Conservation (phyloP, 2,113 vertebrate genomes). For the Hippocampus mohnikei region DNA sequence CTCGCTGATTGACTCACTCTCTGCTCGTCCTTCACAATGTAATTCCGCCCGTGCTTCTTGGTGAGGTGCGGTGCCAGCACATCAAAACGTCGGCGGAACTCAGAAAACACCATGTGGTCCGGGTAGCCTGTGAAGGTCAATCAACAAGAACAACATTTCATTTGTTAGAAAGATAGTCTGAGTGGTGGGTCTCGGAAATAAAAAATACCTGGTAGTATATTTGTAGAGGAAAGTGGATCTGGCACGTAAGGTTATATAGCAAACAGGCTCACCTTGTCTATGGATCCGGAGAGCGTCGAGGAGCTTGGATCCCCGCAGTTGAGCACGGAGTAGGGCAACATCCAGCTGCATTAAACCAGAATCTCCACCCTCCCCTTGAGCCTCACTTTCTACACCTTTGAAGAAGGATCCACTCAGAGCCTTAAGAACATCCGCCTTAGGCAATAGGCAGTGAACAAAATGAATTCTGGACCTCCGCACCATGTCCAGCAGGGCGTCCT, state of each 20-base stretch:
- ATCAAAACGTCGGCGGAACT: slow-evolving; percentile 93
- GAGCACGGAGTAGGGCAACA: slow-evolving; percentile 84
- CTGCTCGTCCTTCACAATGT: slow-evolving; percentile 93
- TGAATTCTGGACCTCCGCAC: slow-evolving; percentile 89
- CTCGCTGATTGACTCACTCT: slow-evolving; percentile 74
- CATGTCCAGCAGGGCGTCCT: slow-evolving; percentile 95
- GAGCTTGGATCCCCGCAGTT: slow-evolving; percentile 88
- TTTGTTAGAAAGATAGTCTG: background rate
- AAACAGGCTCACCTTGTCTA: slow-evolving; percentile 82
- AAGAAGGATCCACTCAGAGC: slow-evolving; percentile 72
- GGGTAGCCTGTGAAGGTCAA: slow-evolving; percentile 81
- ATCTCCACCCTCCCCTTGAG: slow-evolving; percentile 80
- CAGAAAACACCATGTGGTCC: slow-evolving; percentile 94
- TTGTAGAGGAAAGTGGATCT: background rate
- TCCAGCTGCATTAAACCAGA: slow-evolving; percentile 87
- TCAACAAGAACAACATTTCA: slow-evolving; percentile 7
- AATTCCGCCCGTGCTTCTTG: slow-evolving; percentile 95
- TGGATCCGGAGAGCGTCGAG: slow-evolving; percentile 90
- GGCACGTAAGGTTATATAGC: background rate
- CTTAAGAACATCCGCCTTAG: slow-evolving; percentile 76
- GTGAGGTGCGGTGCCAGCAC: slow-evolving; percentile 92
- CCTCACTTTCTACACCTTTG: slow-evolving; percentile 78
- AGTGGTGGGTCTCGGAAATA: background rate
- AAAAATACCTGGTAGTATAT: background rate
- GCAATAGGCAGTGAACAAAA: slow-evolving; percentile 94